Percentiles rank a stretch among this genome's conserved stretches.
phyloP scores from a whole-genome alignment of 2,888 invertebrate genomes.

The Sturmia bella region DNA sequence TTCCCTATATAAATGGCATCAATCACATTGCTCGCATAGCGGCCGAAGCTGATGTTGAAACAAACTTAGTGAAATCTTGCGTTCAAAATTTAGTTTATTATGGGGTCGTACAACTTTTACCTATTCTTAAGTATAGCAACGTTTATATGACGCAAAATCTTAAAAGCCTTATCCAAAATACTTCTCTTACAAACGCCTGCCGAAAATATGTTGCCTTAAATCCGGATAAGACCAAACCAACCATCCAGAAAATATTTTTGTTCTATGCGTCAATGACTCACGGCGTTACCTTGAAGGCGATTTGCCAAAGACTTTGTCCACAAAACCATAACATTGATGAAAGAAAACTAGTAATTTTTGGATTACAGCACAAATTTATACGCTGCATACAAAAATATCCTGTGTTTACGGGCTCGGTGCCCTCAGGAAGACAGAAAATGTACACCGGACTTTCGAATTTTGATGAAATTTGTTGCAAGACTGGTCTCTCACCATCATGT shows the following conservation, averaged over 20 bases:
- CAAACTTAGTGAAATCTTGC: slow-evolving; percentile 95
- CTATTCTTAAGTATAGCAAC: slow-evolving; percentile 92
- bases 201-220: slow-evolving; percentile 82
- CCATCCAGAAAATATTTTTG: slow-evolving; percentile 80
- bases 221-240: slow-evolving; percentile 77
- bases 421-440: slow-evolving; percentile 84
- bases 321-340: slow-evolving; percentile 82
- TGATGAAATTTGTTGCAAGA: slow-evolving; percentile 95
- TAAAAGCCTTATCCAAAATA: slow-evolving; percentile 86
- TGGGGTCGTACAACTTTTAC: slow-evolving; percentile 88
- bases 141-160: slow-evolving; percentile 91
- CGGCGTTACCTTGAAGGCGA: slow-evolving; percentile 87
- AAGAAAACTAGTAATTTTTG: slow-evolving; percentile 84
- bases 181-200: slow-evolving; percentile 87
- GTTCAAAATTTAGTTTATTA: slow-evolving; percentile 95
- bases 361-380: slow-evolving; percentile 84
- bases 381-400: slow-evolving; percentile 84
- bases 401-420: slow-evolving; percentile 82
- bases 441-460: slow-evolving; percentile 91
- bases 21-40: slow-evolving; percentile 96
- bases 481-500: slow-evolving; percentile 88
- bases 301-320: slow-evolving; percentile 87
- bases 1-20: slow-evolving; percentile 95
- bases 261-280: slow-evolving; percentile 87
- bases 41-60: slow-evolving; percentile 94